Evolutionary conservation across 2,888 invertebrate species (phyloP), one percentile per base, ranked within the genome.

Genomic region (Athripsodes cinereus): DNA sequence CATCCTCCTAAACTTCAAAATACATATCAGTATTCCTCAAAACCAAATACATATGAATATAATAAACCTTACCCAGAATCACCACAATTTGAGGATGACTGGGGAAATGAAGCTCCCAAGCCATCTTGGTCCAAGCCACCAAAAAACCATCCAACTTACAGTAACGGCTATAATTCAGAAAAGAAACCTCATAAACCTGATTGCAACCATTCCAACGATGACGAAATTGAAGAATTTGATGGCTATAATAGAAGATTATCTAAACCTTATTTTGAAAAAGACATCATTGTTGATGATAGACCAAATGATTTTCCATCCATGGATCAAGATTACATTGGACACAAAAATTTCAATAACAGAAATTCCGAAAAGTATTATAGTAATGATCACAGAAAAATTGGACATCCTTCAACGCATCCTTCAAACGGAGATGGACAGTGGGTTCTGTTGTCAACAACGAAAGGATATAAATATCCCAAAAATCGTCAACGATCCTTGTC

Each of bases 401-500:
- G 40, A n/a, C 76, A 77, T 22, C 80, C 83, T 0, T 71, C 75
- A 2, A 77, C 80, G 2, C 80, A 85, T 69, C 87, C 87, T 0
- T 76, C 81, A 0, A 77, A 78, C 60, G 85, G 86, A 1, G 85
- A 88, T 60, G 90, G 90, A 0, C 86, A 88, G 65, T 90, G 90
- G 90, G 83, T 90, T 1, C 72, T 90, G 1, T 71, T 90, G 6
- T 88, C 88, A 0, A 88, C 88, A 2, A 90, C 89, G 11, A 87
- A 88, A 72, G 89, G 89, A 1, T 89, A 88, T 67, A 81, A 83
- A 60, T 78, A 80, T 55, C 75, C 75, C 2, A 63, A 73, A 64
- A 79, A 74, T 62, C 73, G 75, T 6, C 77, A 79, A 65, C 69
- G 76, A 64, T 76, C 78, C 13, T 65, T 76, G 6, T 72, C 70